Conservation (phyloP, 1,140 invertebrate species). For the Polypedilum pembai region DNA sequence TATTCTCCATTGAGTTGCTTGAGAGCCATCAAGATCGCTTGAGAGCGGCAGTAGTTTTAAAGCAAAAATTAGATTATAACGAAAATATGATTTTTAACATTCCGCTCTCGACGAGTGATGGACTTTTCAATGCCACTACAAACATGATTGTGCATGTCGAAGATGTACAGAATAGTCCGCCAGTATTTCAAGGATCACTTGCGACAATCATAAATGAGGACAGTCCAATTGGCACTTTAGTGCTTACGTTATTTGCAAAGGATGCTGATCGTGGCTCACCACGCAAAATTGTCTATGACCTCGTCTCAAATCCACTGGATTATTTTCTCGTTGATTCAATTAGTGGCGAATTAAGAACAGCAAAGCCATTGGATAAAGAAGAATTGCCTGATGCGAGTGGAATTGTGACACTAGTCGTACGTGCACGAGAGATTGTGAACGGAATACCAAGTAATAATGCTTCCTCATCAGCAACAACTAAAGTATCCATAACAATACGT, state of each 20-base stretch:
- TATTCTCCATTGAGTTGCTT: slow-evolving; percentile 58
- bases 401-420: slow-evolving; percentile 63
- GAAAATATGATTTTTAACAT: slow-evolving; percentile 67
- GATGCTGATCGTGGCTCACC: slow-evolving; percentile 77
- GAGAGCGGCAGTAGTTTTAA: slow-evolving; percentile 57
- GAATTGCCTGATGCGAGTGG: slow-evolving; percentile 68
- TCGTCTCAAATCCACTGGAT: slow-evolving; percentile 75
- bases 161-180: slow-evolving; percentile 76
- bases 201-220: slow-evolving; percentile 76
- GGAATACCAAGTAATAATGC: slow-evolving; percentile 59
- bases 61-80: slow-evolving; percentile 58
- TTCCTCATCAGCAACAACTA: slow-evolving; percentile 56
- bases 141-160: slow-evolving; percentile 67
- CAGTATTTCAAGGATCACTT: slow-evolving; percentile 70
- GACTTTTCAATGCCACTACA: slow-evolving; percentile 60
- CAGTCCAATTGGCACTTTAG: slow-evolving; percentile 72
- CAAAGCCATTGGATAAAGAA: slow-evolving; percentile 75
- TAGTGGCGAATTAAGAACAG: slow-evolving; percentile 72
- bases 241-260: slow-evolving; percentile 67
- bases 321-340: slow-evolving; percentile 73
- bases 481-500: slow-evolving; percentile 74
- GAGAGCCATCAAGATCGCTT: slow-evolving; percentile 56
- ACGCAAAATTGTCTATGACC: slow-evolving; percentile 65
- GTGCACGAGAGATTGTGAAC: slow-evolving; percentile 67
- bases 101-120: slow-evolving; percentile 64